Conservation (phyloP, 2,113 vertebrate genomes). For the Semnornis frantzii region DNA sequence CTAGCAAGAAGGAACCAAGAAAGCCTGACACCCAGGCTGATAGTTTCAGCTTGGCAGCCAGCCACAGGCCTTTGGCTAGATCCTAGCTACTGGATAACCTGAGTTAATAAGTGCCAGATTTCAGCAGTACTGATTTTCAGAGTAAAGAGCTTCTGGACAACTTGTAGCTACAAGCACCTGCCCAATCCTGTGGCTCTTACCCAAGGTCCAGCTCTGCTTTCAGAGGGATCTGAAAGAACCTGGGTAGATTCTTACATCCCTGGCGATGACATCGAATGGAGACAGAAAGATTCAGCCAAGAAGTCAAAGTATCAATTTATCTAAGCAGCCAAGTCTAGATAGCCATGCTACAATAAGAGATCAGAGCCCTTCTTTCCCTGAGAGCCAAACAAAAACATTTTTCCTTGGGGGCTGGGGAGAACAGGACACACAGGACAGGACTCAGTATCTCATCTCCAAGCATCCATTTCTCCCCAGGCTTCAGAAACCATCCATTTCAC, state of each 20-base stretch:
- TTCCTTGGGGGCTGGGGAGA: background rate
- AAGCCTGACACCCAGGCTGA: conserved; percentile 26
- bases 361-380: background rate
- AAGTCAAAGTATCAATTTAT: background rate
- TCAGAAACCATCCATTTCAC: background rate
- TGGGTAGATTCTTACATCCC: background rate
- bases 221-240: background rate
- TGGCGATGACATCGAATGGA: background rate
- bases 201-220: background rate
- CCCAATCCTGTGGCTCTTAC: background rate
- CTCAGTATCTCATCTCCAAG: background rate
- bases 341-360: background rate
- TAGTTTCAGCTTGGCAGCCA: conserved; percentile 41
- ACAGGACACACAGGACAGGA: too few relatives aligned
- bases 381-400: background rate
- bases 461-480: background rate
- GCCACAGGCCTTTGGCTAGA: conserved; percentile 40
- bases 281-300: background rate
- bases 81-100: conserved; percentile 12
- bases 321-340: background rate
- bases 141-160: background rate
- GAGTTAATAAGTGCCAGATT: conserved; percentile 66
- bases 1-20: conserved; percentile 8
- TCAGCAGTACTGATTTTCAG: background rate
- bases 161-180: background rate